Percentiles rank a stretch among this genome's conserved stretches.
Conservation (phyloP, 2,113 vertebrate species). For the Siniperca chuatsi region DNA sequence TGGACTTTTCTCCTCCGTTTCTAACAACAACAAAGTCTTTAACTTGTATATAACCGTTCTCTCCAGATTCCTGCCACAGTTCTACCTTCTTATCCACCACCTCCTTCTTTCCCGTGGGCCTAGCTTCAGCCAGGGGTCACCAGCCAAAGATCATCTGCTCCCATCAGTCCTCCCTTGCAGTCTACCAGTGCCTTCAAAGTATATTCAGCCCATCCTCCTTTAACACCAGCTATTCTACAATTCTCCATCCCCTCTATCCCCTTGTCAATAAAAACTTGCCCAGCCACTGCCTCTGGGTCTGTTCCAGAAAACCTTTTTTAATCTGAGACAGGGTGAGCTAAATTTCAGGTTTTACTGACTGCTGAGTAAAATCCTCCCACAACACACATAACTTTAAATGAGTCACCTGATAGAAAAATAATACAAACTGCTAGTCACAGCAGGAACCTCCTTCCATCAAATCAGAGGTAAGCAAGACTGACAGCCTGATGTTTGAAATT, state of each 20-base stretch:
- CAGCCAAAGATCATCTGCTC: background rate
- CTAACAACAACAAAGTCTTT: background rate
- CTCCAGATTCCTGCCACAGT: background rate
- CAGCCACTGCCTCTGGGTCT: background rate
- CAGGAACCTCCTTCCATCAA: background rate
- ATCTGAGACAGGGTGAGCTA: background rate
- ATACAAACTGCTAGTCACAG: background rate
- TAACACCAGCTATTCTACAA: background rate
- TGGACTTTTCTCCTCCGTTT: background rate
- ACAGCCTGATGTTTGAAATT: background rate
- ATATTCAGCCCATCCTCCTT: background rate
- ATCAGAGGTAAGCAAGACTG: background rate
- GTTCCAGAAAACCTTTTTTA: background rate
- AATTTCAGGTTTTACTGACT: background rate
- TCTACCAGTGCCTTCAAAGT: background rate
- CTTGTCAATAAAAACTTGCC: background rate
- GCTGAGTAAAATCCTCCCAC: background rate
- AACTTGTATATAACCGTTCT: background rate
- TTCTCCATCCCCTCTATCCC: background rate
- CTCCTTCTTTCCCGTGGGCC: background rate
- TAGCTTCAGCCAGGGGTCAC: background rate
- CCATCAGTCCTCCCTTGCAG: background rate
- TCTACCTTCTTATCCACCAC: background rate
- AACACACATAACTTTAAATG: background rate
- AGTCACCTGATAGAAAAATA: background rate